phyloP scores from a whole-genome alignment of 1,140 invertebrate genomes.

The Nasonia vitripennis region DNA sequence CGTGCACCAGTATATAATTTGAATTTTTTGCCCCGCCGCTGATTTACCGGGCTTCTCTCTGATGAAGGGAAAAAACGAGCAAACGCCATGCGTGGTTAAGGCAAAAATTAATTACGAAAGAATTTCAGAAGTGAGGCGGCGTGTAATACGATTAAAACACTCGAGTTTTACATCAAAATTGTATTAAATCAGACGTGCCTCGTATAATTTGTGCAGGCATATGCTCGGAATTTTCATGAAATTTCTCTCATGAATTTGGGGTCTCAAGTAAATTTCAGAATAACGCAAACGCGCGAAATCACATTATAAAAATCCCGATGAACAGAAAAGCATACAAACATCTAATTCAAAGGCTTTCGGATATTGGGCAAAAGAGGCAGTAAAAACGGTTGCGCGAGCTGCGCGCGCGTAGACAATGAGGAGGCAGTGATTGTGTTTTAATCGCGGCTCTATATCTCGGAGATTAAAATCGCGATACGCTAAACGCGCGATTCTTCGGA shows the following conservation, averaged over 20 bases:
- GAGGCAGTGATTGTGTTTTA: constrained; percentile 35
- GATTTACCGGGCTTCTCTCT: not conserved
- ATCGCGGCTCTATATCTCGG: not conserved
- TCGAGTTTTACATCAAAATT: not conserved
- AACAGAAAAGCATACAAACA: not conserved
- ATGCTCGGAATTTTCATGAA: not conserved
- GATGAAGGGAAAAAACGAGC: not conserved
- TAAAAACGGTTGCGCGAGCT: not conserved
- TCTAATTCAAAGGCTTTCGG: not conserved
- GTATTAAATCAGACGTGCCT: too few species aligned
- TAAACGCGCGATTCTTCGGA: constrained; percentile 22
- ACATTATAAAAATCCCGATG: not conserved
- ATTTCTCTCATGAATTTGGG: not conserved
- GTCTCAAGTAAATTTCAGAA: too few species aligned
- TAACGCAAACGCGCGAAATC: not conserved
- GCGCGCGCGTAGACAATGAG: not conserved
- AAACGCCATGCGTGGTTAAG: not conserved
- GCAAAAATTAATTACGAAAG: not conserved
- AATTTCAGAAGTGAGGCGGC: not conserved
- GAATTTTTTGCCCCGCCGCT: not conserved
- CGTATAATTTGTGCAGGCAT: not conserved
- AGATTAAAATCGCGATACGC: constrained; percentile 32
- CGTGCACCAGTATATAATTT: constrained; percentile 28
- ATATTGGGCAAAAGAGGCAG: not conserved
- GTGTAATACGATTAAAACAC: not conserved